These are phyloP conservation scores for Emydocephalus ijimae DNA, from an alignment of 2,113 vertebrate species.

Conservation along the genomic window DNA sequence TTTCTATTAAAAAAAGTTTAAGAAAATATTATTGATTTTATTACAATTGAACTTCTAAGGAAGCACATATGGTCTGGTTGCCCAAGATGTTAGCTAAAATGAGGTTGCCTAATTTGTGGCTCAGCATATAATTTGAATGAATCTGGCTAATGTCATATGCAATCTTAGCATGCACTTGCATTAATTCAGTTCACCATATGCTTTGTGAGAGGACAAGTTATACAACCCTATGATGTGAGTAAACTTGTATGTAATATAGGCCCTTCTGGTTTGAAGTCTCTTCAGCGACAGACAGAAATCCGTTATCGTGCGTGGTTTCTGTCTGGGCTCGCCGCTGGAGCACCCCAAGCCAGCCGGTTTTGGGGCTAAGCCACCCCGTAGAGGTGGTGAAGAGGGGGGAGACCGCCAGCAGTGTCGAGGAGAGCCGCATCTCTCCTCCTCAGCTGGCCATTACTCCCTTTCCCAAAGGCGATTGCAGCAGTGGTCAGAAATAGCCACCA, in stretches of 20 bases:
- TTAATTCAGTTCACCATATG: not conserved
- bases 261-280: too few relatives aligned
- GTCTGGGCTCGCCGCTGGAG: too few relatives aligned
- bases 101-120: not conserved
- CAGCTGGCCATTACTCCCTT: too few relatives aligned
- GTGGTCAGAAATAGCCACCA: too few relatives aligned
- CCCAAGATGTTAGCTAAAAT: not conserved
- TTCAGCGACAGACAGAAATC: too few relatives aligned
- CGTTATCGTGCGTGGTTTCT: too few relatives aligned
- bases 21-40: not conserved
- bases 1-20: not conserved
- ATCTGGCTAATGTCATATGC: not conserved
- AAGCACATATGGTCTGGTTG: not conserved
- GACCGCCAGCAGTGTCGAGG: too few relatives aligned
- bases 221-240: not conserved
- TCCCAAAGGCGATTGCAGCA: too few relatives aligned
- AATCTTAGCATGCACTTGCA: not conserved
- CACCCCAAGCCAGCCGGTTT: too few relatives aligned
- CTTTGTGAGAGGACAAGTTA: not conserved
- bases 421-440: too few relatives aligned
- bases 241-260: not conserved
- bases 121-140: not conserved
- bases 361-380: too few relatives aligned
- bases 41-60: not conserved
- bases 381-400: too few relatives aligned